Conservation (phyloP, 2,888 invertebrate species). For the Meloe dianella region DNA sequence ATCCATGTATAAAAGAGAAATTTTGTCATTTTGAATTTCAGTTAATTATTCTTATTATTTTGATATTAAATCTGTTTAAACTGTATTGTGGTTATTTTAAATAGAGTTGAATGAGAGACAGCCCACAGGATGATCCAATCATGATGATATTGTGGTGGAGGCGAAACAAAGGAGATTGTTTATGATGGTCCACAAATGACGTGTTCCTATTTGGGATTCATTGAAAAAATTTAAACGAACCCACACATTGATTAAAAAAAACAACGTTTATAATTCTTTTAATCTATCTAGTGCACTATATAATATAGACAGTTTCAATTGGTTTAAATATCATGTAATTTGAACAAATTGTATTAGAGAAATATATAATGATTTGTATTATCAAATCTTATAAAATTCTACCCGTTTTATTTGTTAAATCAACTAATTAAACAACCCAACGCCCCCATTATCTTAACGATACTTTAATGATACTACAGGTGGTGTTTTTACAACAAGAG, state of each 20-base stretch:
- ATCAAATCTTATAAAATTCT: not conserved
- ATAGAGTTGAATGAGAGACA: not conserved
- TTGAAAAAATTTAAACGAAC: conserved; percentile 48
- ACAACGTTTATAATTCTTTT: conserved; percentile 39
- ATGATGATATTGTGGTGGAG: conserved; percentile 39
- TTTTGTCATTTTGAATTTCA: conserved; percentile 16
- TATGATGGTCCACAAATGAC: conserved; percentile 46
- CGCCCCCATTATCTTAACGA: conserved; percentile 28
- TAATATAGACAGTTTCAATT: not conserved
- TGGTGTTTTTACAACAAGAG: conserved; percentile 18
- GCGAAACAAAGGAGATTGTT: conserved; percentile 46
- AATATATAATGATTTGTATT: no score
- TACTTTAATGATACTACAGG: conserved; percentile 33
- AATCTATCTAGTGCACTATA: conserved; percentile 19
- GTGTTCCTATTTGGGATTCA: conserved; percentile 50
- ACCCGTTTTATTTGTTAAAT: not conserved
- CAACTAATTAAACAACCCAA: conserved; percentile 10
- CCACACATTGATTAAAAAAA: conserved; percentile 47
- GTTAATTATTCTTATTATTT: conserved; percentile 22
- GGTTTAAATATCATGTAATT: not conserved
- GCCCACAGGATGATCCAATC: conserved; percentile 46
- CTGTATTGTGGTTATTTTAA: not conserved
- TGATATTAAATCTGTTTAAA: conserved; percentile 3
- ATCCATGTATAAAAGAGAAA: not conserved
- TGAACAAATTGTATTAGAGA: not conserved